These are phyloP conservation scores for Podotricha telesiphe DNA, from an alignment of 2,888 invertebrate genomes.

Conservation along the genomic window DNA sequence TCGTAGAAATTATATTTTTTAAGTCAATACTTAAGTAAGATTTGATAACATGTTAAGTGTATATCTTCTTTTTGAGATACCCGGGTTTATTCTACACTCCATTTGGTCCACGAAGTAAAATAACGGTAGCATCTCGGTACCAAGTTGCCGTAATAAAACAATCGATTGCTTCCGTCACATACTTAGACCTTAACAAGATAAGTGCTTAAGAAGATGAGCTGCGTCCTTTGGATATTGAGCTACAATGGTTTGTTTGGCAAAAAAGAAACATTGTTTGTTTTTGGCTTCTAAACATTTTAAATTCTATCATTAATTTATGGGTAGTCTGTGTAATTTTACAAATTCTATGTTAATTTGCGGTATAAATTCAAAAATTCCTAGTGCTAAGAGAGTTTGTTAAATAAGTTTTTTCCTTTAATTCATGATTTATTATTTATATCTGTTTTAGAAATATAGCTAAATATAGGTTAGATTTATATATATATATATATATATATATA, in stretches of 20 bases:
- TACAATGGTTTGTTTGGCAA: conserved; percentile 4
- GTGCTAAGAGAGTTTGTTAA: too few relatives aligned
- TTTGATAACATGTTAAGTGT: neutral
- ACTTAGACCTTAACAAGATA: conserved; percentile 37
- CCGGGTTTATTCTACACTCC: neutral
- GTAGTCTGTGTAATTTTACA: neutral
- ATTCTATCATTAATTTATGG: neutral
- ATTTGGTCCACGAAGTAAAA: conserved; percentile 2
- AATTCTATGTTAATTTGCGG: too few relatives aligned
- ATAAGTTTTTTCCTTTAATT: too few relatives aligned
- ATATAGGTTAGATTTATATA: too few relatives aligned
- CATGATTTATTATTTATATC: too few relatives aligned
- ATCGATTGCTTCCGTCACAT: conserved; percentile 39
- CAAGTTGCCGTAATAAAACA: conserved; percentile 29
- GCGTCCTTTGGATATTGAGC: conserved; percentile 31
- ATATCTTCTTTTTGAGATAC: neutral
- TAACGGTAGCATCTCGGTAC: neutral
- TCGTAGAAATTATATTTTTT: neutral
- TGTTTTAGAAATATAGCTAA: too few relatives aligned
- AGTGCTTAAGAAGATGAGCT: conserved; percentile 34
- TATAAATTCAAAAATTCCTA: too few relatives aligned
- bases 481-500: too few relatives aligned
- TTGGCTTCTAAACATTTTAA: neutral
- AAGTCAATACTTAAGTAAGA: neutral
- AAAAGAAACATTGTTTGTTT: neutral